Base-by-base conservation (phyloP, 2,888 invertebrate genomes). In the Caenorhabditis angaria region DNA sequence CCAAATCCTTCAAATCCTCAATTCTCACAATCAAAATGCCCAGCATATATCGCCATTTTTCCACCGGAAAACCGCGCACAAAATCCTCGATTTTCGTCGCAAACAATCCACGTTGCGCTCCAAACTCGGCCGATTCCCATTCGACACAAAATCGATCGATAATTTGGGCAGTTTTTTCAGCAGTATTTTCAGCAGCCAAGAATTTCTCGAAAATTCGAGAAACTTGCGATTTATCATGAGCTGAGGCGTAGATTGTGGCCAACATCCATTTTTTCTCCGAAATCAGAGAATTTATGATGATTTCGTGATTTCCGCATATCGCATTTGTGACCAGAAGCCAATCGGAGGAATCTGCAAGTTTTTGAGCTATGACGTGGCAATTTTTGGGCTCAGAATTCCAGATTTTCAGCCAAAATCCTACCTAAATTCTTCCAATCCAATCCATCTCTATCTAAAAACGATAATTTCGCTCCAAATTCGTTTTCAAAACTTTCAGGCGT, bases 181-280 rank as follows among this genome's bases (percentile, higher is more conserved):
- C n/a, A 41, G 14, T 41, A 12, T 32, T 5, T 32, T 5, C 5
- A 32, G 32, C 41, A 18, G 41, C 41, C 10, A 18, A 41, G 25
- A 50, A 61, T 53, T 70, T 53, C 12, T 63, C 59, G 12, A 65
- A 20, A 54, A 70, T 64, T 57, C 29, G 41, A 0, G 53, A 0
- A 10, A 70, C 14, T 18, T 58, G 54, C 0, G 61, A 61, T 12
- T 61, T 22, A 0, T 61, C 65, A 27, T 70, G 41, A 50, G 61
- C 51, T 1, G 65, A 61, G 25, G 70, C 35, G 32, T 70, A 70
- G 65, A 65, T 65, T 61, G 65, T 58, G 5, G 70, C 70, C 0
- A 65, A 54, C 6, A 70, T 59, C 29, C 61, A 65, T 28, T 70
- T 61, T 51, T 51, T 35, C 2, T 48, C 25, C 0, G 25, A 8